These are phyloP conservation scores for Xyrauchen texanus DNA, from an alignment of 2,113 vertebrate species.

Conservation along the genomic window DNA sequence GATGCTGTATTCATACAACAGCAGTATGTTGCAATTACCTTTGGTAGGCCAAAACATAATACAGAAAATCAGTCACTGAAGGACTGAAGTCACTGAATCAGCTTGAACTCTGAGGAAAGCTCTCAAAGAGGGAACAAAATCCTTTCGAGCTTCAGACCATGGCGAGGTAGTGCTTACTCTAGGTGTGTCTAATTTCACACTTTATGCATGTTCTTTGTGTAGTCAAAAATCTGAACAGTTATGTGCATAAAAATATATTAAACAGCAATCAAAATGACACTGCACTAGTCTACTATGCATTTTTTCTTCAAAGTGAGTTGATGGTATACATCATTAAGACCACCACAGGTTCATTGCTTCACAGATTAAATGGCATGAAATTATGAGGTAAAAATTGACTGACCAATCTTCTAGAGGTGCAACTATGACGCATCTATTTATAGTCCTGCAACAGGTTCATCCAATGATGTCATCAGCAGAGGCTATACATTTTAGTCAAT, in stretches of 20 bases:
- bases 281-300: no score
- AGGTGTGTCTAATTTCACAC: conserved; percentile 51
- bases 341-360: no score
- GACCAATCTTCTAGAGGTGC: no score
- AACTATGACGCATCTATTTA: no score
- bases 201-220: conserved; percentile 41
- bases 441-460: no score
- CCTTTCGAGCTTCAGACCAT: conserved; percentile 34
- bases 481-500: no score
- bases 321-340: no score
- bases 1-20: not conserved
- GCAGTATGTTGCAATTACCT: not conserved
- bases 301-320: no score
- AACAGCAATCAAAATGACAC: not conserved
- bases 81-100: conserved; percentile 49
- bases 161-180: conserved; percentile 30
- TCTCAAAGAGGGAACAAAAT: conserved; percentile 45
- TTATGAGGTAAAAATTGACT: no score
- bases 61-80: conserved; percentile 10
- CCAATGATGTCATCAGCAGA: no score
- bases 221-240: conserved; percentile 52
- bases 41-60: not conserved
- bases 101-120: conserved; percentile 48
- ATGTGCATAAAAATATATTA: not conserved
- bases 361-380: no score